Base-by-base conservation (phyloP, 2,797 vertebrate genomes). In the Notolabrus celidotus region DNA sequence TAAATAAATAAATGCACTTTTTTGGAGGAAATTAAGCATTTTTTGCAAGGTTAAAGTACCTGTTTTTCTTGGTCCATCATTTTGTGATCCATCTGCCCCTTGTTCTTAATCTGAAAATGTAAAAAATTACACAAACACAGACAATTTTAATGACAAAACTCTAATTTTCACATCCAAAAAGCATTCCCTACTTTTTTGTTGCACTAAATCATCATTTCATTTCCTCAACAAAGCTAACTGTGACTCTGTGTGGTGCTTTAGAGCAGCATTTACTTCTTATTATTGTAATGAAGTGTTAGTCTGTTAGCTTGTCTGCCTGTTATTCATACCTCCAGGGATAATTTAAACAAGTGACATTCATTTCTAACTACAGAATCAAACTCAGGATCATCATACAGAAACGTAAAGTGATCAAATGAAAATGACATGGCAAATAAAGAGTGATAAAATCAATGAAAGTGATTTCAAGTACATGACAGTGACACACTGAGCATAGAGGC, bases 11-110 rank as follows among this genome's bases (percentile, higher is more conserved):
- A 49, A 50, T 6, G 9, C n/a, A n/a, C n/a, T 5, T 34, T 34
- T 3, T 36, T 36, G 6, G n/a, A 42, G 20, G 39, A 45, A 4
- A 53, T 49, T 2, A 20, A 31, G 8, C 7, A 14, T n/a, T 3
- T 14, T 19, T 1, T 5, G 62, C 10, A 19, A 43, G 56, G 15
- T 15, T 38, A 56, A 80, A 80, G 70, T 74, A 97, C 96, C 96
- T 96, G 96, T 79, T 96, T 92, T 64, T 96, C 95, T 86, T 94
- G 95, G 88, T 97, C 95, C 77, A 90, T 86, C 74, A 93, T 57
- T 87, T 94, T 96, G 72, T 94, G 95, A 93, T 93, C 92, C 77
- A 89, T 65, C 0, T 92, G 93, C 36, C 93, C 94, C 82, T 95
- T 96, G 80, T 88, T 93, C 83, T 96, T 96, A 74, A 94, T 94